A percentile compares a stretch with the other conserved stretches of the same genome.
phyloP scores from a whole-genome alignment of 2,113 vertebrate species.

The Podarcis muralis region DNA sequence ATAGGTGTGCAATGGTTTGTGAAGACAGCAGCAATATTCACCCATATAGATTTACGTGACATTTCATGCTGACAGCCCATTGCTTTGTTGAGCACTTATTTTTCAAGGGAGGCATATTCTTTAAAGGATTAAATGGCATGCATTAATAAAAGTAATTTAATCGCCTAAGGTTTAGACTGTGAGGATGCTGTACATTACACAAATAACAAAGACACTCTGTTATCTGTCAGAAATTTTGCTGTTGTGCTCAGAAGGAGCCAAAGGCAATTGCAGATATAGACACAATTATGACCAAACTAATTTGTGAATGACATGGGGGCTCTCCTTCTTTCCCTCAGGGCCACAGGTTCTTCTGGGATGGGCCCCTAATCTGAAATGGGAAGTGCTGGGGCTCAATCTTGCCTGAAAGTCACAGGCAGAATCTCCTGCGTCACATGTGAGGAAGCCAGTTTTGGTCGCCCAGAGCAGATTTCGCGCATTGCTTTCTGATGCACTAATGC shows the following conservation, averaged over 20 bases:
- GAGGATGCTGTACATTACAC: conserved; percentile 1
- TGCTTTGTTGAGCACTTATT: conserved; percentile 56
- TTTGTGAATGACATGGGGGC: not conserved
- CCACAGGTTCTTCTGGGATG: not conserved
- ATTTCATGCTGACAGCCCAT: conserved; percentile 54
- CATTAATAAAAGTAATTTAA: conserved; percentile 69
- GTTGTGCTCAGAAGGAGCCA: not conserved
- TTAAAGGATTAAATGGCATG: conserved; percentile 58
- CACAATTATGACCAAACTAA: not conserved
- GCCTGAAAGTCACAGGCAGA: not conserved
- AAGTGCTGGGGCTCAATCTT: not conserved
- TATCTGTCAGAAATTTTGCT: not conserved
- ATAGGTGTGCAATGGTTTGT: conserved; percentile 38
- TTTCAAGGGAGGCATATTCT: conserved; percentile 50
- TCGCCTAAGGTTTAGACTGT: conserved; percentile 4
- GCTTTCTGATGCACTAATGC: not conserved
- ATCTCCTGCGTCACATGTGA: not conserved
- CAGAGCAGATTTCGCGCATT: not conserved
- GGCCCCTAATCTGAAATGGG: not conserved
- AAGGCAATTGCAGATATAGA: not conserved
- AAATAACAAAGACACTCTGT: not conserved
- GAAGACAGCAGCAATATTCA: conserved; percentile 48
- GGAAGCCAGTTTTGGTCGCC: not conserved
- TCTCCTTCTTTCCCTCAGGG: not conserved
- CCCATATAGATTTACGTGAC: conserved; percentile 51